Conservation (phyloP, 2,113 vertebrate genomes). For the Corythornis madagascariensis region DNA sequence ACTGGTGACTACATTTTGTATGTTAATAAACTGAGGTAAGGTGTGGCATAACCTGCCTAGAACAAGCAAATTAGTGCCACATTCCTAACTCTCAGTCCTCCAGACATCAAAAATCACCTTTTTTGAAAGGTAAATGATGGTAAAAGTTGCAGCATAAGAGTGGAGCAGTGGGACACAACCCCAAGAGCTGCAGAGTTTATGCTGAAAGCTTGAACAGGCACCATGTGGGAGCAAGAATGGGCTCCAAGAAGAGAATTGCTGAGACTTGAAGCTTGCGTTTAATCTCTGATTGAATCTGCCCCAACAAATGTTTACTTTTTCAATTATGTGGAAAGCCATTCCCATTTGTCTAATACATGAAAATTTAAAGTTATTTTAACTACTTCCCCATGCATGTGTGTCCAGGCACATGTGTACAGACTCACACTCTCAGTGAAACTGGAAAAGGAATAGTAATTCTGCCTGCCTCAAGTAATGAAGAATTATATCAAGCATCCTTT, state of each 20-base stretch:
- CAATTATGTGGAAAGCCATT: background rate
- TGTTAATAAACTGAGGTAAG: background rate
- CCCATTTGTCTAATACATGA: background rate
- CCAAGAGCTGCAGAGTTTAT: background rate
- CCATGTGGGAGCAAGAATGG: background rate
- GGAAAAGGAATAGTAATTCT: background rate
- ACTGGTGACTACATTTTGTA: background rate
- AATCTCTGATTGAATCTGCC: background rate
- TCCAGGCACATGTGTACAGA: background rate
- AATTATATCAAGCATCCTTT: background rate
- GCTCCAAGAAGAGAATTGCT: background rate
- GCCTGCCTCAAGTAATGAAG: background rate
- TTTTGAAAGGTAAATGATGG: background rate
- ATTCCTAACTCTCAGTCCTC: background rate
- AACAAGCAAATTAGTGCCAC: background rate
- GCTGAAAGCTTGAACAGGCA: background rate
- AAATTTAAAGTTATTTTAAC: background rate
- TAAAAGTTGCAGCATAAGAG: background rate
- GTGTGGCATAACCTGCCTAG: background rate
- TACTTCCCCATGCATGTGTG: fast-evolving
- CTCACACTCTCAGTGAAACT: background rate
- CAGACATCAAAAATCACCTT: background rate
- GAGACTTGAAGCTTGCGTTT: background rate
- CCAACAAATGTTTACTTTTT: background rate
- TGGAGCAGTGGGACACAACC: background rate